Percentiles rank a stretch among this genome's conserved stretches.
phyloP scores from a whole-genome alignment of 2,797 vertebrate genomes.

The Tapera naevia region DNA sequence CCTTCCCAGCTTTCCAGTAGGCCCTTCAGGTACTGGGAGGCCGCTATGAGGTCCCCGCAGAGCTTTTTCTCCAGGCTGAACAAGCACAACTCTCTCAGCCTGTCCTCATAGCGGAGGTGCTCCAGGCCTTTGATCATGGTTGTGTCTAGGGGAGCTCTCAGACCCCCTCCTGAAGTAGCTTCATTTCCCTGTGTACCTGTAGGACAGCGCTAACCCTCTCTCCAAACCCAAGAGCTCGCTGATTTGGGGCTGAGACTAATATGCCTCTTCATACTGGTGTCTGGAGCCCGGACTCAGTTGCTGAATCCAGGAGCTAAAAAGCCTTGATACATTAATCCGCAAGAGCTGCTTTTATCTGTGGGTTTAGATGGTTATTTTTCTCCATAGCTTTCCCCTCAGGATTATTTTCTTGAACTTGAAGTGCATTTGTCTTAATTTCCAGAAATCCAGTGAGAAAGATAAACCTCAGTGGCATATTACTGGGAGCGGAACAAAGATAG shows the following conservation, averaged over 20 bases:
- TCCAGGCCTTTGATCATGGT: too few species aligned
- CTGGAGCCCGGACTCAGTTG: constrained; percentile 5
- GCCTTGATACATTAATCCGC: constrained; percentile 26
- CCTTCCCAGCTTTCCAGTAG: too few species aligned
- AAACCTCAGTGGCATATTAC: constrained; percentile 34
- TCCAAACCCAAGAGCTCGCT: not conserved
- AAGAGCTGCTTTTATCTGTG: constrained; percentile 49
- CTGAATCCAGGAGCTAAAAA: constrained; percentile 48
- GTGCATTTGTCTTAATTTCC: constrained; percentile 65
- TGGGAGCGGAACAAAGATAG: not conserved
- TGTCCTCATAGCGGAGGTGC: too few species aligned
- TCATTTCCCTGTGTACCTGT: accelerated
- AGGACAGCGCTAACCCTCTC: not conserved
- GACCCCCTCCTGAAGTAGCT: not conserved
- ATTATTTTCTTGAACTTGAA: constrained; percentile 66
- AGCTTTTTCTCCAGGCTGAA: too few species aligned
- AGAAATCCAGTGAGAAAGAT: constrained; percentile 45
- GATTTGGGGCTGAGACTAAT: not conserved
- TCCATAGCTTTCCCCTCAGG: constrained; percentile 32
- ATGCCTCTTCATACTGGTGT: not conserved
- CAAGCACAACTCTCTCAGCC: too few species aligned
- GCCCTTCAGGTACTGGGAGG: too few species aligned
- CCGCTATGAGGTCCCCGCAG: too few species aligned
- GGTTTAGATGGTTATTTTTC: constrained; percentile 53
- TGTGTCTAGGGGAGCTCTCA: not conserved